Base-by-base conservation (phyloP, 2,888 invertebrate genomes). In the Matsumyia berberina region DNA sequence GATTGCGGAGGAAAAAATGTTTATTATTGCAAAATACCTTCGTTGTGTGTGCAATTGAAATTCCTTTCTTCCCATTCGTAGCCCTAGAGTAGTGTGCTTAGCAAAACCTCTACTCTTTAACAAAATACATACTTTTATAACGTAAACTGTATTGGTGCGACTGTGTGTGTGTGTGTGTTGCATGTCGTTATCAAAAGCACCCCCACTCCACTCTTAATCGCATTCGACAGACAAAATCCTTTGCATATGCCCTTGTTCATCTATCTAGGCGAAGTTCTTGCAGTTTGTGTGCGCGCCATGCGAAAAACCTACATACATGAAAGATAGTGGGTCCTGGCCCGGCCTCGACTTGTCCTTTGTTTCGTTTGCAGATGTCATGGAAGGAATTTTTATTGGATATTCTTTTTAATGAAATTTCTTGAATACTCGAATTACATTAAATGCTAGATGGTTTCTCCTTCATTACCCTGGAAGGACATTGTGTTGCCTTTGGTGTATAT, bases 371-470 rank as follows among this genome's bases (percentile, higher is more conserved):
- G 39, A 62, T 53, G 64, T 74, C 60, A 70, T 37, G 35, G 29
- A n/a, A 46, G 60, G 77, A 78, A 78, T 69, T 70, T 78, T 78
- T 78, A 78, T 78, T 78, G 77, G 77, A 78, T 62, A 57, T 78
- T 62, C 62, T 44, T 62, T 78, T 55, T 46, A 78, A 70, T 44
- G 55, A 62, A 69, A 77, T 62, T 78, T 62, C 31, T 37, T 37
- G 69, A 62, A 78, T 78, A 46, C 60, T 37, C 19, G 9, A 55
- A 53, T 44, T 8, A 35, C 24, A 60, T 35, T 69, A 55, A 49
- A 72, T 35, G 19, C 9, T 46, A 33, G 19, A 33, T 24, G 24
- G 24, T 12, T 44, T 33, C 9, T 46, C 29, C 12, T 33, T 55
- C 55, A 11, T 33, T 55, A 29, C 24, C 6, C 24, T 29, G 4